A percentile compares a stretch with the other conserved stretches of the same genome.
These are phyloP conservation scores for Excalfactoria chinensis DNA, from an alignment of 2,113 vertebrate species.

Conservation along the genomic window DNA sequence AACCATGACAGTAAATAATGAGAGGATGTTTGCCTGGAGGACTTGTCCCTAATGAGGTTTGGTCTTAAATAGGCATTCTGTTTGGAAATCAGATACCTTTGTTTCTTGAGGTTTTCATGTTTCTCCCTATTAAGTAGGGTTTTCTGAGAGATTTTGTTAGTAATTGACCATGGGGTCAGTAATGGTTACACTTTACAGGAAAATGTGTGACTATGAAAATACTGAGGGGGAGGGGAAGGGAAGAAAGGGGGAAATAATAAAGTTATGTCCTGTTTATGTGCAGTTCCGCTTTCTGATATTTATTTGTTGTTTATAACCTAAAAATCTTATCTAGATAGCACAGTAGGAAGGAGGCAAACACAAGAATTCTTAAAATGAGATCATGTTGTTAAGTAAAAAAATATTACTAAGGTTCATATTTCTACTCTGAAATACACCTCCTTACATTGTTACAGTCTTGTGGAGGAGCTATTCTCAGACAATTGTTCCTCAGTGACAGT, in stretches of 20 bases:
- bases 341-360: neutral
- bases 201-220: neutral
- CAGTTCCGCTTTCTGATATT: neutral
- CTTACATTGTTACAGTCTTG: neutral
- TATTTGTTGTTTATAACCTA: neutral
- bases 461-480: neutral
- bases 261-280: neutral
- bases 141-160: neutral
- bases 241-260: neutral
- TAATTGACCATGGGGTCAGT: neutral
- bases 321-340: neutral
- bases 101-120: neutral
- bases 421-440: neutral
- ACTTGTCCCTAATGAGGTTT: slow-evolving; percentile 48
- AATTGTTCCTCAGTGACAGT: neutral
- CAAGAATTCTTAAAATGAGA: neutral
- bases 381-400: neutral
- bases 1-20: slow-evolving; percentile 60
- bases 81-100: slow-evolving; percentile 18
- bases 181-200: neutral
- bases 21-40: slow-evolving; percentile 46
- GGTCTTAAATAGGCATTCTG: slow-evolving; percentile 15
- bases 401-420: neutral
- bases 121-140: neutral
- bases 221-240: neutral